Conservation (phyloP, 1,140 invertebrate genomes). For the Papilio dardanus region DNA sequence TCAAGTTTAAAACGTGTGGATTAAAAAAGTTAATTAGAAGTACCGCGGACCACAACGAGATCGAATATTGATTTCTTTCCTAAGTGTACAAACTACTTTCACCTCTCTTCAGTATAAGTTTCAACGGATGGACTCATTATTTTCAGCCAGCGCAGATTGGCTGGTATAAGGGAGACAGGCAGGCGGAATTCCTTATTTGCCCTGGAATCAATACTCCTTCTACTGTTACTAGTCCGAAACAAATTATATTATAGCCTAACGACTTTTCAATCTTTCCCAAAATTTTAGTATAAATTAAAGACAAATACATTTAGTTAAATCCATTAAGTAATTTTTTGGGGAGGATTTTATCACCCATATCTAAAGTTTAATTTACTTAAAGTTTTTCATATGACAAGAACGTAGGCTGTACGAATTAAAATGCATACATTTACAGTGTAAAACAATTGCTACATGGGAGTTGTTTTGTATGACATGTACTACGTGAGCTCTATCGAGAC, state of each 20-base stretch:
- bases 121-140: constrained; percentile 52
- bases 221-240: constrained; percentile 41
- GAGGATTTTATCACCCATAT: too few species aligned
- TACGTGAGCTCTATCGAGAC: not conserved
- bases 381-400: too few species aligned
- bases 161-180: constrained; percentile 75
- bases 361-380: not conserved
- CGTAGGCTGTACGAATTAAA: not conserved
- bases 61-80: not conserved
- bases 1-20: too few species aligned
- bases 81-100: constrained; percentile 46
- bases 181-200: constrained; percentile 72
- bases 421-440: not conserved
- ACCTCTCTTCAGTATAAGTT: constrained; percentile 61
- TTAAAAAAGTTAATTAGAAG: not conserved
- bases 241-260: too few species aligned
- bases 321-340: too few species aligned
- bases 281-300: too few species aligned
- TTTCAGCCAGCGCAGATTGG: constrained; percentile 75
- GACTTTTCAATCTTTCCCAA: too few species aligned
- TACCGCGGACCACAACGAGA: not conserved
- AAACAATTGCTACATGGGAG: not conserved
- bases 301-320: too few species aligned
- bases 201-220: constrained; percentile 65
- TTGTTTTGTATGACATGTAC: not conserved